Percentiles rank a stretch among this genome's conserved stretches.
These are phyloP conservation scores for Lepidurus couesii DNA, from an alignment of 1,140 invertebrate genomes.

Conservation along the genomic window DNA sequence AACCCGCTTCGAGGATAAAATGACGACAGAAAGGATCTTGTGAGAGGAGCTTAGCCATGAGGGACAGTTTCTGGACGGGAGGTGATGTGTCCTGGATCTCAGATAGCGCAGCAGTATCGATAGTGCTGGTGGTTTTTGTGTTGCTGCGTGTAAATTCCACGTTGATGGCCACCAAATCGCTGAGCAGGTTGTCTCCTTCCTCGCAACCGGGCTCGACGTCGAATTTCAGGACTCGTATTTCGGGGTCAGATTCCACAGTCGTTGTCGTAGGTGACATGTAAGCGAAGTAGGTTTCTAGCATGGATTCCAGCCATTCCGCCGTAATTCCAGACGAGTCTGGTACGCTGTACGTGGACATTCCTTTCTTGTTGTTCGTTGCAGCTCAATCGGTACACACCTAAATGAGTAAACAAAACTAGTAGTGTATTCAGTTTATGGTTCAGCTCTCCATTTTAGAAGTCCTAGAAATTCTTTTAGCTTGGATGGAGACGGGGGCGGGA, in stretches of 20 bases:
- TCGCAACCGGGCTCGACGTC: slow-evolving; percentile 50
- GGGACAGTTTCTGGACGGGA: slow-evolving; percentile 44
- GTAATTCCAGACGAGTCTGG: slow-evolving; percentile 51
- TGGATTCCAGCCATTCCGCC: slow-evolving; percentile 55
- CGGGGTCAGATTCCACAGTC: neutral
- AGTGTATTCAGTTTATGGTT: neutral
- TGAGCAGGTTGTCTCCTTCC: slow-evolving; percentile 55
- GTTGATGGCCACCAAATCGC: slow-evolving; percentile 56
- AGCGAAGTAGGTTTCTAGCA: slow-evolving; percentile 48
- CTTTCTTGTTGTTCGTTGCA: neutral
- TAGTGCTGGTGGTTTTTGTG: slow-evolving; percentile 37
- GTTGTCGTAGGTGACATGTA: neutral
- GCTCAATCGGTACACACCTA: neutral
- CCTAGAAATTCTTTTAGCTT: neutral
- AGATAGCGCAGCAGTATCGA: slow-evolving; percentile 26
- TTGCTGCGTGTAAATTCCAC: slow-evolving; percentile 46
- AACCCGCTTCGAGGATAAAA: slow-evolving; percentile 72
- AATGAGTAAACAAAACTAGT: neutral
- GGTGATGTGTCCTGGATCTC: slow-evolving; percentile 32
- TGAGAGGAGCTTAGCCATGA: slow-evolving; percentile 68
- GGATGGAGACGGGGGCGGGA: neutral
- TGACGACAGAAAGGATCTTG: slow-evolving; percentile 65
- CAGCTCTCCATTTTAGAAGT: neutral
- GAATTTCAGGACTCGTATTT: slow-evolving; percentile 44
- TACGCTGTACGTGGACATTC: slow-evolving; percentile 27